phyloP scores from a whole-genome alignment of 1,140 invertebrate species.

The Carcinoscorpius rotundicauda region DNA sequence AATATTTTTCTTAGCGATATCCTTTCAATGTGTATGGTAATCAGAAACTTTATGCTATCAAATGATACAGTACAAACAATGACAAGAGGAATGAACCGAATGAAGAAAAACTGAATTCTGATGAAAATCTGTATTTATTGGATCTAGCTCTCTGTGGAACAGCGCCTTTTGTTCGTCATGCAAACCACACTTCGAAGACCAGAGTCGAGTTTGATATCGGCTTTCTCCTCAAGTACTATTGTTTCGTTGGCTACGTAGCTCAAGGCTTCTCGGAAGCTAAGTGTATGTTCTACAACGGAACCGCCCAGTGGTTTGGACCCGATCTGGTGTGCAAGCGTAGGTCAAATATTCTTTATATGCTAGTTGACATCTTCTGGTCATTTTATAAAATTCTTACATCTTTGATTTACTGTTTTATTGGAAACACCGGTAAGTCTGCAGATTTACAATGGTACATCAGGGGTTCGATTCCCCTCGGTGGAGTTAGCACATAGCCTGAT shows the following conservation, averaged over 20 bases:
- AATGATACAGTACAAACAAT: no score
- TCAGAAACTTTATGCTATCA: no score
- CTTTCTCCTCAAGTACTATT: conserved; percentile 73
- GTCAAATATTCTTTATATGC: conserved; percentile 29
- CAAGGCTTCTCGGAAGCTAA: conserved; percentile 74
- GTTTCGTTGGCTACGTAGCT: conserved; percentile 73
- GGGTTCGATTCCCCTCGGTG: no score
- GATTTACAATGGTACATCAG: no score
- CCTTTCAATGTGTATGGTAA: no score
- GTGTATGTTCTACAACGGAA: conserved; percentile 74
- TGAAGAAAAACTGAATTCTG: no score
- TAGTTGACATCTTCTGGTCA: conserved; percentile 4
- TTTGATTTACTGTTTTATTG: no score
- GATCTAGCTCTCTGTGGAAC: conserved; percentile 46
- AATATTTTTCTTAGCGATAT: no score
- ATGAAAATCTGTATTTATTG: no score
- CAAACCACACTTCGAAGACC: conserved; percentile 63
- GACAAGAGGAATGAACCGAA: no score
- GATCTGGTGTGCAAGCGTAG: conserved; percentile 88
- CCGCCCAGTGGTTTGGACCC: conserved; percentile 81
- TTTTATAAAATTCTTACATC: not conserved
- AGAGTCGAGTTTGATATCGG: conserved; percentile 38
- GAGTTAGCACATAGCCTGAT: no score
- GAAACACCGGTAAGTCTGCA: no score
- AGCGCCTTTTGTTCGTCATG: conserved; percentile 75